Base-by-base conservation (phyloP, 2,888 invertebrate genomes). In the Andricus quercusramuli region DNA sequence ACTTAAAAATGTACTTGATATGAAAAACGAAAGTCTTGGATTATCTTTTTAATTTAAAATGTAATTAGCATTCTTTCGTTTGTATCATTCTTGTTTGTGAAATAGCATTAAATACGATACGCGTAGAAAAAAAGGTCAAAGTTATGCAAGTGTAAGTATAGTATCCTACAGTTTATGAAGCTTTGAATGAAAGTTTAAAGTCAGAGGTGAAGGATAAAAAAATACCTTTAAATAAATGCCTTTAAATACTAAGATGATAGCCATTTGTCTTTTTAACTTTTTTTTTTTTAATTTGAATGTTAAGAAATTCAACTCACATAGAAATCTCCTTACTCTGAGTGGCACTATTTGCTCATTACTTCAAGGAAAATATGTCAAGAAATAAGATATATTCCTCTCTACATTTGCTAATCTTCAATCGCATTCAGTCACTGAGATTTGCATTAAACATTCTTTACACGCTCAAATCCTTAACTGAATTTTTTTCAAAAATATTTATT, bases 71-170 rank as follows among this genome's bases (percentile, higher is more conserved):
- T 47, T 44, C 37, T 15, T 11, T 59, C 13, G 29, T 64, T 44
- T 79, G 11, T 51, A 62, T 67, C 64, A 65, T 13, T 78, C 44
- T 25, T 80, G 25, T 66, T 82, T 66, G 62, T 11, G 25, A 56
- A 66, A 62, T 29, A 62, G 77, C 44, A 80, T 77, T 70, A 56
- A 70, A 80, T 74, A 20, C 29, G 20, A 70, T 51, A 70, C 17
- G 44, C 11, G 11, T 51, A 51, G 44, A 29, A 70, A 70, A 70
- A 70, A 70, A 25, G 29, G 68, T 70, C 68, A 70, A 25, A 15
- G 29, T 70, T 70, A 70, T 70, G 47, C 29, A 70, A 70, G 47
- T 17, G n/a, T n/a, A 77, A 76, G 67, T 56, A 81, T 74, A 80
- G 76, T 81, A 51, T 44, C 29, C 47, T 25, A 29, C 20, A 70